phyloP scores from a whole-genome alignment of 2,797 vertebrate genomes.

The Chelidonichthys spinosus region DNA sequence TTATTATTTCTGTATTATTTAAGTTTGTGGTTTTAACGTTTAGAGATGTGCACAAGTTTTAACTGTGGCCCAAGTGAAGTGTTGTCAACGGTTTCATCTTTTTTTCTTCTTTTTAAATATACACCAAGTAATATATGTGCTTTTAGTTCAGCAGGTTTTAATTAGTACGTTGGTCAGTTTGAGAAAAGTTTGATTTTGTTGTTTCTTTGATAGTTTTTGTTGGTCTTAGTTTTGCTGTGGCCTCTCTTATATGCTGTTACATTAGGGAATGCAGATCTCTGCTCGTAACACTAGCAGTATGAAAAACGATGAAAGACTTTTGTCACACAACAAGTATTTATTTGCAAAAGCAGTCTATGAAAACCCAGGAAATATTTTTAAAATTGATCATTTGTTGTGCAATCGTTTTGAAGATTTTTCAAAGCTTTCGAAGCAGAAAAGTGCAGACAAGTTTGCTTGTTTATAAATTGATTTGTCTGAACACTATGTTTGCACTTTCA shows the following conservation, averaged over 20 bases:
- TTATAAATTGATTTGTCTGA: slow-evolving; percentile 18
- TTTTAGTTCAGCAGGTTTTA: slow-evolving; percentile 9
- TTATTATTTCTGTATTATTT: slow-evolving; percentile 37
- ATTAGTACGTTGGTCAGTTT: slow-evolving; percentile 5
- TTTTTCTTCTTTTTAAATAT: neutral
- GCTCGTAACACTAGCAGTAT: slow-evolving; percentile 19
- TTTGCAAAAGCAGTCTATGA: neutral
- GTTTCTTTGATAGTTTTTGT: slow-evolving; percentile 10
- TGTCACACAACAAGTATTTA: slow-evolving; percentile 1
- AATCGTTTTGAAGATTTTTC: slow-evolving; percentile 10
- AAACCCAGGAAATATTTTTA: slow-evolving; percentile 16
- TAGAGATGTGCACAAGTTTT: slow-evolving; percentile 31
- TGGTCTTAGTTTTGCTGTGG: slow-evolving; percentile 22
- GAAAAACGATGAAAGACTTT: neutral
- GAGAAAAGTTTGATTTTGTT: slow-evolving; percentile 11
- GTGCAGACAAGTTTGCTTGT: neutral
- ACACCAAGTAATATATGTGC: slow-evolving; percentile 40
- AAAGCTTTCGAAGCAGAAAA: neutral
- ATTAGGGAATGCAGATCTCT: slow-evolving; percentile 5
- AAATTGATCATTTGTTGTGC: slow-evolving; percentile 26
- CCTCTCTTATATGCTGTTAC: slow-evolving; percentile 15
- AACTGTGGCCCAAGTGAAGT: slow-evolving; percentile 24
- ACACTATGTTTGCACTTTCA: slow-evolving; percentile 34
- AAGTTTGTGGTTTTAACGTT: slow-evolving; percentile 32
- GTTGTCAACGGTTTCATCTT: slow-evolving; percentile 27